Base-by-base conservation (phyloP, 2,797 vertebrate genomes). In the Artibeus jamaicensis region DNA sequence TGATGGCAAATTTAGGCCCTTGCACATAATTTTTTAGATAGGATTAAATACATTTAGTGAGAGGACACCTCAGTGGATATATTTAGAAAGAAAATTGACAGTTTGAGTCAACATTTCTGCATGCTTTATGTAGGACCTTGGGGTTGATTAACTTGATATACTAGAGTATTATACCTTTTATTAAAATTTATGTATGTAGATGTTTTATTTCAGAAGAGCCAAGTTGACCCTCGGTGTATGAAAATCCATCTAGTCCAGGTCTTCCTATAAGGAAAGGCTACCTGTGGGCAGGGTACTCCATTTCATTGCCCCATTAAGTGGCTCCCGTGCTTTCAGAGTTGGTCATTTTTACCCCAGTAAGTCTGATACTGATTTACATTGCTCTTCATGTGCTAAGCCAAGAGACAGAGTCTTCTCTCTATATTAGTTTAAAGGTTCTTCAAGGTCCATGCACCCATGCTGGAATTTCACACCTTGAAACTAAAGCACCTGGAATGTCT, bases 171-270 rank as follows among this genome's bases (percentile, higher is more conserved):
- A 42, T 26, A 46, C 3, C 3, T 71, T 85, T 77, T 59, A 79
- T 82, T 91, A 82, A 85, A 91, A 82, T 86, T 55, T 94, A 24
- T 73, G 9, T 78, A 68, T 57, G 39, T 50, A 70, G 46, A 21
- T 78, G 10, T 68, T 96, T 89, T 44, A 93, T 74, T 91, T 95
- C 11, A 70, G 65, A 93, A 82, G 77, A 68, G 44, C 24, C 7
- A 42, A 8, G 77, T 53, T 93, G 59, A 94, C n/a, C 5, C 26
- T 93, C 32, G 26, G 3, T 59, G 0, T 78, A 48, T 29, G 11
- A 59, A 87, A 85, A 86, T 78, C 10, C 34, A 29, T 37, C 59
- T n/a, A 82, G 55, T 53, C 6, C 9, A 34, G 5, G 5, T 59
- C n/a, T 94, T 84, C 34, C 81, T 26, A 1, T 34, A 86, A 29